Evolutionary conservation across 2,888 invertebrate genomes (phyloP).

Genomic region (Ophion slaviceki): DNA sequence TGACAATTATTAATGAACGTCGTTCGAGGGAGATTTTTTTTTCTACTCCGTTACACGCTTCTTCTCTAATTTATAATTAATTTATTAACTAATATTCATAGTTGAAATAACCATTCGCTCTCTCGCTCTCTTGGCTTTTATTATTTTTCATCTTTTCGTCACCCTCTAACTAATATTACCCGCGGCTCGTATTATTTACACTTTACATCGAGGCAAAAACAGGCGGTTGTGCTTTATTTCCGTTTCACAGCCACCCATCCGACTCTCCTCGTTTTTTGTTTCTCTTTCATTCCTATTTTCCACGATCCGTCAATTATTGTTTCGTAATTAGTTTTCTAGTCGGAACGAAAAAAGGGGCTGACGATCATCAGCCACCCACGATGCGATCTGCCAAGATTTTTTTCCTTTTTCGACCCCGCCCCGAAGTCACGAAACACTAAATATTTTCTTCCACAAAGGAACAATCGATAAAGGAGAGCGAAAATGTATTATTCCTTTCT

Average conservation of each 20-base stretch:
- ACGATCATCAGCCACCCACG: not conserved
- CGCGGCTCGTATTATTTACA: conserved; percentile 64
- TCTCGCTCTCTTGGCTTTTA: conserved; percentile 21
- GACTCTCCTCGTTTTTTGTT: not conserved
- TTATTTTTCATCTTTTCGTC: conserved; percentile 7
- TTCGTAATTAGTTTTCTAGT: conserved; percentile 2
- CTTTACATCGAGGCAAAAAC: conserved; percentile 59
- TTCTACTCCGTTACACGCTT: conserved; percentile 23
- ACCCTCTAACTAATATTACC: conserved; percentile 25
- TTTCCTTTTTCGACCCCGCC: not conserved
- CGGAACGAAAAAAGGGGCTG: conserved; percentile 3
- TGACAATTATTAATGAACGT: conserved; percentile 68
- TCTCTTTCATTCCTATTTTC: not conserved
- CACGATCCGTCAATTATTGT: conserved; percentile 1
- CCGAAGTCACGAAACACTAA: too few species aligned
- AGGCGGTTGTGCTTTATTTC: not conserved
- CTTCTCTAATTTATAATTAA: conserved; percentile 59
- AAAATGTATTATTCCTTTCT: not conserved
- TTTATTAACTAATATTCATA: conserved; percentile 63
- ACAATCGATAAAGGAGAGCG: not conserved
- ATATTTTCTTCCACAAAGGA: too few species aligned
- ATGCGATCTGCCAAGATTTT: not conserved
- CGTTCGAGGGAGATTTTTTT: conserved; percentile 49
- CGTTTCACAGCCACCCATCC: conserved; percentile 4
- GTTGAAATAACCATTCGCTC: conserved; percentile 57